A percentile compares a stretch with the other conserved stretches of the same genome.
Evolutionary conservation across 2,797 vertebrate species (phyloP).

Genomic region (Rousettus madagascariensis): DNA sequence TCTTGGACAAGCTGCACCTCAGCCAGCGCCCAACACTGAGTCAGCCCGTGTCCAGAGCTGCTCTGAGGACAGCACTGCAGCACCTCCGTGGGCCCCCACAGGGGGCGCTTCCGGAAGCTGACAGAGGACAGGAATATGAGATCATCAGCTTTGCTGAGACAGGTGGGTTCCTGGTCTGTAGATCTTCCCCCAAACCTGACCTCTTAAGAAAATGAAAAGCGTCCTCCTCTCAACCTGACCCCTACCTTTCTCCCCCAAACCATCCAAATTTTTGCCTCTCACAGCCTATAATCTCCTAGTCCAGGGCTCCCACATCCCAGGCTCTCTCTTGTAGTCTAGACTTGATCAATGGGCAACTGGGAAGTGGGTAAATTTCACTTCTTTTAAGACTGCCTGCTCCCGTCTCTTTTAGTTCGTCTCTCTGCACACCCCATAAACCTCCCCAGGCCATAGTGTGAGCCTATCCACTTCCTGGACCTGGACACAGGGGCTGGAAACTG

Average conservation of each 20-base stretch:
- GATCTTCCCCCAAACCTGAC: constrained; percentile 11
- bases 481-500: not conserved
- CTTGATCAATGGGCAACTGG: not conserved
- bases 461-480: not conserved
- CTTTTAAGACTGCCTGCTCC: not conserved
- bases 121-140: constrained; percentile 88
- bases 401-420: not conserved
- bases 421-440: not conserved
- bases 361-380: not conserved
- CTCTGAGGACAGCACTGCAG: constrained; percentile 89
- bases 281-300: not conserved
- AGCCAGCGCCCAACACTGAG: constrained; percentile 90
- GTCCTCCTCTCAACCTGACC: not conserved
- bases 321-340: not conserved
- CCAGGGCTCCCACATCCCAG: not conserved
- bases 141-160: constrained; percentile 93
- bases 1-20: constrained; percentile 92
- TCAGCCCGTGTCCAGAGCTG: constrained; percentile 85
- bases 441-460: not conserved
- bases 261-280: not conserved
- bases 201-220: constrained; percentile 1
- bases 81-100: constrained; percentile 80
- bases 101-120: constrained; percentile 71
- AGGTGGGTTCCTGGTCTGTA: constrained; percentile 75
- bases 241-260: not conserved